A percentile compares a stretch with the other conserved stretches of the same genome.
Evolutionary conservation across 1,140 invertebrate genomes (phyloP).

Genomic region (Thrips palmi): DNA sequence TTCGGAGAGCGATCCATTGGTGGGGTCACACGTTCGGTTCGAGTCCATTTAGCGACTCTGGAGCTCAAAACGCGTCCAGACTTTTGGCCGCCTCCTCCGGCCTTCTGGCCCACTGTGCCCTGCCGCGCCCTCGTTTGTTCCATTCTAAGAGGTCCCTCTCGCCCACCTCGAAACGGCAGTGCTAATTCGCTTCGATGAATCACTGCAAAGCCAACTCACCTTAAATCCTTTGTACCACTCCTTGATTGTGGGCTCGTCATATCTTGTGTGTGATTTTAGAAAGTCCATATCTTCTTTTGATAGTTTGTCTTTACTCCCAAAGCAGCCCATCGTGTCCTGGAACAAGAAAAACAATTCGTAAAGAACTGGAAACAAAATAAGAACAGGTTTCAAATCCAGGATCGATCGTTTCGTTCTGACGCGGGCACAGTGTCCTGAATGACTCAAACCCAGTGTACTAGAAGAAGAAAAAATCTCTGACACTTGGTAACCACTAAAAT

Average conservation of each 20-base stretch:
- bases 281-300: conserved; percentile 96
- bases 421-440: neutral
- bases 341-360: conserved; percentile 13
- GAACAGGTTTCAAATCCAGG: conserved; percentile 1
- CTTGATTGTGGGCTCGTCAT: conserved; percentile 91
- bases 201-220: conserved; percentile 40
- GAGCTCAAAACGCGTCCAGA: too few species aligned
- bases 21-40: too few species aligned
- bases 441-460: neutral
- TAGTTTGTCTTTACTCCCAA: conserved; percentile 84
- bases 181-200: too few species aligned
- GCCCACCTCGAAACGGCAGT: too few species aligned
- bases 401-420: neutral
- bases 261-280: conserved; percentile 83
- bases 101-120: too few species aligned
- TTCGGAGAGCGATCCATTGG: too few species aligned
- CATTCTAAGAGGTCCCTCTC: too few species aligned
- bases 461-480: conserved; percentile 14
- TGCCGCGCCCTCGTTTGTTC: too few species aligned
- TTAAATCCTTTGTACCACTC: conserved; percentile 98
- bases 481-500: conserved; percentile 3
- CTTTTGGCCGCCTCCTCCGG: too few species aligned
- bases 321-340: conserved; percentile 66
- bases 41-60: too few species aligned
- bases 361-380: conserved; percentile 6